Conservation (phyloP, 1,140 invertebrate genomes). For the Aricia agestis region DNA sequence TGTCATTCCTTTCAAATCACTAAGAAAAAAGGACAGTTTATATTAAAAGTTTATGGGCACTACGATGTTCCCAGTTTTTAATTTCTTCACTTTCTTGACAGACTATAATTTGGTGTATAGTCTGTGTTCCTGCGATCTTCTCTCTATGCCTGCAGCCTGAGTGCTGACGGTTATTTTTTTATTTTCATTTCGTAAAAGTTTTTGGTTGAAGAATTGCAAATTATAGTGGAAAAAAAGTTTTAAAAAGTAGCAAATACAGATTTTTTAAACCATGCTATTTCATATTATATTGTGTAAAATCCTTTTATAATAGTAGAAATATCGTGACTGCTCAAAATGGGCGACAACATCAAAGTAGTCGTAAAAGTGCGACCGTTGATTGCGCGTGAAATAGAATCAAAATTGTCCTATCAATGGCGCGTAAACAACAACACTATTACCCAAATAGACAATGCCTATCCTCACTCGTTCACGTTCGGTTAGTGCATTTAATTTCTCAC, state of each 20-base stretch:
- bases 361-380: constrained; percentile 85
- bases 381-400: constrained; percentile 79
- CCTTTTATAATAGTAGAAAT: background rate
- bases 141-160: background rate
- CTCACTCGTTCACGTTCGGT: constrained; percentile 68
- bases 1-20: too few relatives aligned
- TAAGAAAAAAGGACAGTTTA: too few relatives aligned
- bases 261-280: background rate
- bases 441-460: constrained; percentile 73
- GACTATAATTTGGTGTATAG: too few relatives aligned
- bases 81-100: too few relatives aligned
- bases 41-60: too few relatives aligned
- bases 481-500: constrained; percentile 34
- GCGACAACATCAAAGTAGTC: constrained; percentile 83
- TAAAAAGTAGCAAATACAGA: background rate
- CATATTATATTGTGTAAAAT: background rate
- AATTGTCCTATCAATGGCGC: constrained; percentile 78
- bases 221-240: background rate
- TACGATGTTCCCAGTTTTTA: too few relatives aligned
- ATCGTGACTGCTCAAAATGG: constrained; percentile 45
- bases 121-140: too few relatives aligned
- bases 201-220: background rate
- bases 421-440: constrained; percentile 78
- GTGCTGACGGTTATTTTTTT: constrained; percentile 28
- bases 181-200: background rate